A percentile compares a stretch with the other conserved stretches of the same genome.
These are phyloP conservation scores for Neodiprion virginianus DNA, from an alignment of 1,140 invertebrate genomes.

Conservation along the genomic window DNA sequence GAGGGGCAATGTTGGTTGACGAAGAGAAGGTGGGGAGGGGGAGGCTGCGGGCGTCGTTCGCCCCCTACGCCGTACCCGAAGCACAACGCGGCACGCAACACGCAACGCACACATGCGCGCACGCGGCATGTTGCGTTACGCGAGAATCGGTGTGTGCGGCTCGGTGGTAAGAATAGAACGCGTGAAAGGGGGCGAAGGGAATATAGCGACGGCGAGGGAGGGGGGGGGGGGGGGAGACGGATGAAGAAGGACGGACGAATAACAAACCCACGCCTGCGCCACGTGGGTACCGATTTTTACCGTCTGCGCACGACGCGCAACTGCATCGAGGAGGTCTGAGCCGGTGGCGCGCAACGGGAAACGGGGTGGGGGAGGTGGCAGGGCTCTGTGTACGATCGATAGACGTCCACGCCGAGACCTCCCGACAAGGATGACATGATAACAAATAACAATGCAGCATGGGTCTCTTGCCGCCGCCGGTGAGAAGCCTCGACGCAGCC, in stretches of 20 bases:
- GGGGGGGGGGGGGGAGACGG: neutral
- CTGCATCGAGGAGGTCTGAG: neutral
- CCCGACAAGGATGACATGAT: neutral
- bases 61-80: too few relatives aligned
- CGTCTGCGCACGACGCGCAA: neutral
- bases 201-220: neutral
- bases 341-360: neutral
- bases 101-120: neutral
- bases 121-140: too few relatives aligned
- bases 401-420: neutral
- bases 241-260: conserved; percentile 36
- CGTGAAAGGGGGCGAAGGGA: neutral
- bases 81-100: neutral
- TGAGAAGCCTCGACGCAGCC: too few relatives aligned
- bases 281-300: conserved; percentile 36
- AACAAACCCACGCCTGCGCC: conserved; percentile 52
- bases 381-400: neutral
- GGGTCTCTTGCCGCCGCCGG: neutral
- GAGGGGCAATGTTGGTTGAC: neutral
- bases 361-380: neutral
- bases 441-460: conserved; percentile 6
- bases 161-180: conserved; percentile 21
- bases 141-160: too few relatives aligned
- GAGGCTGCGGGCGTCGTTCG: too few relatives aligned
- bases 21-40: neutral